These are phyloP conservation scores for Melanotaenia nigrans DNA, from an alignment of 2,797 vertebrate species.

Conservation along the genomic window DNA sequence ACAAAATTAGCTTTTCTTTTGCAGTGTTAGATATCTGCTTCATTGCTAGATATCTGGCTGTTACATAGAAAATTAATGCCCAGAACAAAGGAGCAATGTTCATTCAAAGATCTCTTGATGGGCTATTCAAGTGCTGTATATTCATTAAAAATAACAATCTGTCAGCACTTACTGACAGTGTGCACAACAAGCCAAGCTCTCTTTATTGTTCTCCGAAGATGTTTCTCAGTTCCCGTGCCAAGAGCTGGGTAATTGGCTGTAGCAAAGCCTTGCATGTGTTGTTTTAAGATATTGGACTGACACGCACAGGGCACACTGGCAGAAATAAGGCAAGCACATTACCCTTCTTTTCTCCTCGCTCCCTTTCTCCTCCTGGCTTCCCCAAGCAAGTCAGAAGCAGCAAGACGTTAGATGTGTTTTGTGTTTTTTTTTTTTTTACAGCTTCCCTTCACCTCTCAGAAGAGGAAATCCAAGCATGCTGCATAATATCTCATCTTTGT, in stretches of 20 bases:
- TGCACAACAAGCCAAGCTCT: slow-evolving; percentile 81
- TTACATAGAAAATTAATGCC: slow-evolving; percentile 80
- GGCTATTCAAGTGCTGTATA: slow-evolving; percentile 84
- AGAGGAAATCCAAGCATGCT: slow-evolving; percentile 73
- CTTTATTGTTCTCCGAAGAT: slow-evolving; percentile 84
- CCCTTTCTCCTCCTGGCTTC: slow-evolving; percentile 52
- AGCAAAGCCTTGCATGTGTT: slow-evolving; percentile 84
- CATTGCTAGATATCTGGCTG: slow-evolving; percentile 70
- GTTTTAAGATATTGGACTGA: slow-evolving; percentile 88
- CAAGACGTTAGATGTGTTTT: slow-evolving; percentile 73
- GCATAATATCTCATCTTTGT: slow-evolving; percentile 77
- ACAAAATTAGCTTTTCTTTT: slow-evolving; percentile 53
- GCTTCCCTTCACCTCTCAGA: slow-evolving; percentile 79
- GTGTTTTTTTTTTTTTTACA: slow-evolving; percentile 69
- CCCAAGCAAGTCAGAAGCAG: slow-evolving; percentile 67
- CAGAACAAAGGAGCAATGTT: slow-evolving; percentile 80
- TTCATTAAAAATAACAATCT: slow-evolving; percentile 88
- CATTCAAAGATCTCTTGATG: slow-evolving; percentile 85
- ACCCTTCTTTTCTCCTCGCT: slow-evolving; percentile 1
- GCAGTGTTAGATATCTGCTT: slow-evolving; percentile 66
- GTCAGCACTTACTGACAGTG: slow-evolving; percentile 85
- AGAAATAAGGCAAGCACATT: slow-evolving; percentile 73
- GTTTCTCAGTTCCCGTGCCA: slow-evolving; percentile 83
- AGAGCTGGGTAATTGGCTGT: slow-evolving; percentile 86
- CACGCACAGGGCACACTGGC: slow-evolving; percentile 81